A percentile compares a stretch with the other conserved stretches of the same genome.
Conservation (phyloP, 2,113 vertebrate genomes). For the Syrmaticus mikado region DNA sequence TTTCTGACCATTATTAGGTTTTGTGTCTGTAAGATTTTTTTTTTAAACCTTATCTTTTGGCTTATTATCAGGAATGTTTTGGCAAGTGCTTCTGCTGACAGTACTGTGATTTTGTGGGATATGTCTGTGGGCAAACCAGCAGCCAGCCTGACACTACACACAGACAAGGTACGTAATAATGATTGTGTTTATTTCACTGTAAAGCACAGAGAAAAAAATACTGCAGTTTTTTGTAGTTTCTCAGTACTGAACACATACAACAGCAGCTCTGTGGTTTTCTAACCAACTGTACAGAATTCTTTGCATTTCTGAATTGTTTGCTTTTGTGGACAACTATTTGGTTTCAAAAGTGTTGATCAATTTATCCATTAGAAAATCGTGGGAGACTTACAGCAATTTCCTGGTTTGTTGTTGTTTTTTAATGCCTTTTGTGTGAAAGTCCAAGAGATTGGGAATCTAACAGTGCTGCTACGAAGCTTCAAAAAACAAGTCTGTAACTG, state of each 20-base stretch:
- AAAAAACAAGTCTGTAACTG: not conserved
- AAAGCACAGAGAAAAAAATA: not conserved
- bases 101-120: conserved; percentile 91
- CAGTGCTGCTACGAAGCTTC: not conserved
- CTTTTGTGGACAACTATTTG: not conserved
- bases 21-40: not conserved
- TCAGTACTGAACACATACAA: not conserved
- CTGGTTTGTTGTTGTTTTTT: not conserved
- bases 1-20: not conserved
- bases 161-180: conserved; percentile 87
- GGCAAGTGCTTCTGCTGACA: conserved; percentile 92
- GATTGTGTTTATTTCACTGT: not conserved
- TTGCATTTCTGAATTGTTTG: not conserved
- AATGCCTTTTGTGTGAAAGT: not conserved
- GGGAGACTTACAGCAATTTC: not conserved
- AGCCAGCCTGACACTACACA: conserved; percentile 84
- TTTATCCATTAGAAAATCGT: not conserved
- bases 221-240: not conserved
- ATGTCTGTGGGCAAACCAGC: conserved; percentile 88
- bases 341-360: not conserved
- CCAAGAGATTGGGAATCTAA: not conserved
- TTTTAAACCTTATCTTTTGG: not conserved
- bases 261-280: not conserved
- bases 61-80: conserved; percentile 85
- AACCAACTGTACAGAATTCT: not conserved